These are phyloP conservation scores for Hypanus sabinus DNA, from an alignment of 2,113 vertebrate genomes.

Conservation along the genomic window DNA sequence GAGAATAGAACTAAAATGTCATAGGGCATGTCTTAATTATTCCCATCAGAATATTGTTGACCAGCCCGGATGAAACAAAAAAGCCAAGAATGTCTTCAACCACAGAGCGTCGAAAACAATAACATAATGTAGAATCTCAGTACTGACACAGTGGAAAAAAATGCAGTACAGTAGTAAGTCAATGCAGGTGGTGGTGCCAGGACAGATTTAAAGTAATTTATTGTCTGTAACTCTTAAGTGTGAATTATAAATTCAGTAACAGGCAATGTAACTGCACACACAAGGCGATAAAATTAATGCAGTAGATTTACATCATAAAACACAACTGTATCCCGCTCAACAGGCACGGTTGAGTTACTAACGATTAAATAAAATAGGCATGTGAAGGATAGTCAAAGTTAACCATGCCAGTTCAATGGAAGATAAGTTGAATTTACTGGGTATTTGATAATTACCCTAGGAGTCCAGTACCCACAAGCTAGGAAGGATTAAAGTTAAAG, in stretches of 20 bases:
- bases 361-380: not conserved
- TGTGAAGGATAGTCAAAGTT: not conserved
- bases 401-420: not conserved
- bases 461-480: not conserved
- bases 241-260: not conserved
- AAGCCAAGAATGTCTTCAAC: too few species aligned
- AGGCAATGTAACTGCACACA: not conserved
- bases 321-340: not conserved
- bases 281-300: not conserved
- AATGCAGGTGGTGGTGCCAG: not conserved
- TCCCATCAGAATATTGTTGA: too few species aligned
- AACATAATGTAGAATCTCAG: not conserved
- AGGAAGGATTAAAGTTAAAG: not conserved
- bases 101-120: too few species aligned
- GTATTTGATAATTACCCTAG: not conserved
- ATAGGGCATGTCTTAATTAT: too few species aligned
- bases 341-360: not conserved
- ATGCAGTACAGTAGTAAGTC: not conserved
- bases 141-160: not conserved
- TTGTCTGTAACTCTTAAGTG: not conserved
- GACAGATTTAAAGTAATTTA: not conserved
- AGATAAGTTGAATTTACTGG: not conserved
- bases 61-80: too few species aligned
- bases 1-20: too few species aligned
- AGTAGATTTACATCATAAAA: not conserved